phyloP scores from a whole-genome alignment of 2,113 vertebrate genomes.

The Gobiocypris rarus region DNA sequence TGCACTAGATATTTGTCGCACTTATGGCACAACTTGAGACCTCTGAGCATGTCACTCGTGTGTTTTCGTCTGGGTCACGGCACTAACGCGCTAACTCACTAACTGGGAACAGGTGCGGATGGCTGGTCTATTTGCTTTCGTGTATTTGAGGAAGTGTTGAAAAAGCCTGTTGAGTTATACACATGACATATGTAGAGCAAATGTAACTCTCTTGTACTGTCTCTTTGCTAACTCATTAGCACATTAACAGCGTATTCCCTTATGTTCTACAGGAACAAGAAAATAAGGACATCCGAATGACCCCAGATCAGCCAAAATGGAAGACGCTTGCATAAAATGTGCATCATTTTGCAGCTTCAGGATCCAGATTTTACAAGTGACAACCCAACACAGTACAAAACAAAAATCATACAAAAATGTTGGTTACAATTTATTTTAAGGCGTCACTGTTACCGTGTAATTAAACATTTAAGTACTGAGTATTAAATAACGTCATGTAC shows the following conservation, averaged over 20 bases:
- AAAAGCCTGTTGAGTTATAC: conserved; percentile 15
- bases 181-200: conserved; percentile 6
- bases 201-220: not conserved
- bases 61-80: conserved; percentile 35
- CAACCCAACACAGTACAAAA: not conserved
- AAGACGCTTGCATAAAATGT: not conserved
- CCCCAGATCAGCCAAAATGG: not conserved
- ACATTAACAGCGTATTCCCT: conserved; percentile 17
- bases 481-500: no score
- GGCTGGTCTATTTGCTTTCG: not conserved
- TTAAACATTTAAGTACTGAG: no score
- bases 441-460: no score
- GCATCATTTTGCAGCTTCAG: not conserved
- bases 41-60: not conserved
- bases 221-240: not conserved
- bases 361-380: not conserved
- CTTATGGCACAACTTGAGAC: conserved; percentile 41
- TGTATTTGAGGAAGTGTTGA: conserved; percentile 42
- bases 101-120: conserved; percentile 25
- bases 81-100: conserved; percentile 22
- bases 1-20: conserved; percentile 61
- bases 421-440: no score
- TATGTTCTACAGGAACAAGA: conserved; percentile 43
- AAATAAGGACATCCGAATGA: conserved; percentile 33
- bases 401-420: not conserved